Conservation (phyloP, 2,888 invertebrate species). For the Napeogenes inachia region DNA sequence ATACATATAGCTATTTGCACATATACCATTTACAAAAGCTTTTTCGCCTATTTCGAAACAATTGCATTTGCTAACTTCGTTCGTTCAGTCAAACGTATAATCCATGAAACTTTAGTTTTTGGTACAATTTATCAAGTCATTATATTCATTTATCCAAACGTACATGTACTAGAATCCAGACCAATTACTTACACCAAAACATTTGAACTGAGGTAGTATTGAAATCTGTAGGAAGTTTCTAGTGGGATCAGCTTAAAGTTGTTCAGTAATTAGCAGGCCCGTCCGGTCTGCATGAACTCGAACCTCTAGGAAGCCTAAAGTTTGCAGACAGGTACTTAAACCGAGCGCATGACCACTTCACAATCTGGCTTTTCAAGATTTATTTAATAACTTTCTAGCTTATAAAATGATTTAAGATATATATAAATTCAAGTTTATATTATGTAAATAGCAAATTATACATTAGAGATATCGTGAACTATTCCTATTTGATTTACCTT, state of each 20-base stretch:
- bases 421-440: too few relatives aligned
- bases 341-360: conserved; percentile 2
- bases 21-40: too few relatives aligned
- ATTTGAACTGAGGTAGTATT: conserved; percentile 1
- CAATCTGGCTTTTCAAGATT: conserved; percentile 5
- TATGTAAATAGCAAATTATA: too few relatives aligned
- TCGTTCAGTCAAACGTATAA: too few relatives aligned
- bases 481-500: background rate
- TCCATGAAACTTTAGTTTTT: too few relatives aligned
- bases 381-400: conserved; percentile 2
- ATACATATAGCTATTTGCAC: too few relatives aligned
- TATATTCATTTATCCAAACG: too few relatives aligned
- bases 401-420: background rate
- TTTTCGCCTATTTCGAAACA: too few relatives aligned
- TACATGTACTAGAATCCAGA: background rate
- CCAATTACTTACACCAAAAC: background rate
- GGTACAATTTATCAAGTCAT: too few relatives aligned
- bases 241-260: conserved; percentile 16
- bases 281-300: conserved; percentile 18
- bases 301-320: conserved; percentile 13
- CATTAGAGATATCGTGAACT: too few relatives aligned
- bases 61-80: too few relatives aligned
- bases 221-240: conserved; percentile 10
- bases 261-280: conserved; percentile 21
- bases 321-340: conserved; percentile 27